phyloP scores from a whole-genome alignment of 2,888 invertebrate genomes.

The Zele albiditarsus region DNA sequence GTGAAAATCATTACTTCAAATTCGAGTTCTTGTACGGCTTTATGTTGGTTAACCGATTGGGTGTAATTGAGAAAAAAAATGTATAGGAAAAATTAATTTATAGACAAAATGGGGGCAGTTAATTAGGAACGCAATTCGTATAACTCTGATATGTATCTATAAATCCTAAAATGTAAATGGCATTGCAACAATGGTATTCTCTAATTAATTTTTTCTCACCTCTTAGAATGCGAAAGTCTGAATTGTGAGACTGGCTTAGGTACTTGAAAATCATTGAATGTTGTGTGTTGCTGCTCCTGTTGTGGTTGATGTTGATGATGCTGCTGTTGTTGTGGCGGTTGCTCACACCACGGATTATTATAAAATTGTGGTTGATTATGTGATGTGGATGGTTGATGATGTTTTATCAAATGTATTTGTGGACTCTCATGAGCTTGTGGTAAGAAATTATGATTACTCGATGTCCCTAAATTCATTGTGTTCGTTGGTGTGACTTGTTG shows the following conservation, averaged over 20 bases:
- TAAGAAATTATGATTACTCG: slow-evolving; percentile 28
- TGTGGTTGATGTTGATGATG: not conserved
- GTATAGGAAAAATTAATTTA: too few relatives aligned
- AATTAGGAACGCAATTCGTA: not conserved
- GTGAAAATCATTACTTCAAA: not conserved
- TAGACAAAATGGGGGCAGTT: too few relatives aligned
- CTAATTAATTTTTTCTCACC: slow-evolving; percentile 43
- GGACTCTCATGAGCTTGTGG: slow-evolving; percentile 15
- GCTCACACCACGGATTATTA: slow-evolving; percentile 17
- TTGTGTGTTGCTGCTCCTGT: slow-evolving; percentile 17
- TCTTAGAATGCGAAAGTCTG: slow-evolving; percentile 38
- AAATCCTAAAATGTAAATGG: too few relatives aligned
- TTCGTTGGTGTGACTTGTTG: slow-evolving; percentile 4
- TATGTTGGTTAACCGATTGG: too few relatives aligned
- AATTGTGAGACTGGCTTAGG: slow-evolving; percentile 56
- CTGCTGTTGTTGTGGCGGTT: slow-evolving; percentile 2
- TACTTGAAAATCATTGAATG: slow-evolving; percentile 54
- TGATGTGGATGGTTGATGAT: slow-evolving; percentile 1
- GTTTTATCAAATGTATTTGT: not conserved
- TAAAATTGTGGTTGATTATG: slow-evolving; percentile 20
- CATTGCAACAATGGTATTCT: not conserved
- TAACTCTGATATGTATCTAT: too few relatives aligned
- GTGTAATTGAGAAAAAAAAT: too few relatives aligned
- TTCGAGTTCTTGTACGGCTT: too few relatives aligned
- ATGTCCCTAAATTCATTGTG: slow-evolving; percentile 13